These are phyloP conservation scores for Drosophila guanche DNA, from an alignment of 1,140 invertebrate species.

Conservation along the genomic window DNA sequence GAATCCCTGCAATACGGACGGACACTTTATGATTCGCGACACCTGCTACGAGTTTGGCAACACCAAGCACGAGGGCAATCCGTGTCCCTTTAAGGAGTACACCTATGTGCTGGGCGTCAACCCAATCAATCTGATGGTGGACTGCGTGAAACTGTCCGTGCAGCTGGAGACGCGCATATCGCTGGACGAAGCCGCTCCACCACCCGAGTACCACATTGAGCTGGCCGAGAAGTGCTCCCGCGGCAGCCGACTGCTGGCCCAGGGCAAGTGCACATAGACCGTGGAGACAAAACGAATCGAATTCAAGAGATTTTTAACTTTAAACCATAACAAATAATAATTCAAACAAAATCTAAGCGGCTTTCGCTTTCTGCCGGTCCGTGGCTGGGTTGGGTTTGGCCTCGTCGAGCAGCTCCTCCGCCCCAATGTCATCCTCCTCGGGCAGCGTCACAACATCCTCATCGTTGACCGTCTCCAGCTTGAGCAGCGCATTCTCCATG, in stretches of 20 bases:
- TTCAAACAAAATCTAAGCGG: conserved; percentile 1
- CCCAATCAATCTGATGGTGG: conserved; percentile 83
- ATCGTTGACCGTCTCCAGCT: conserved; percentile 70
- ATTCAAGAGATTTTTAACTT: conserved; percentile 10
- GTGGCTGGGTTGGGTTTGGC: conserved; percentile 6
- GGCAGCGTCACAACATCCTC: conserved; percentile 61
- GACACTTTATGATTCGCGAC: conserved; percentile 84
- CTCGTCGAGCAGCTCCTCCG: conserved; percentile 52
- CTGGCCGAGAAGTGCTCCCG: conserved; percentile 65
- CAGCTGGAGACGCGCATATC: conserved; percentile 68
- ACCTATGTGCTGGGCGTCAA: conserved; percentile 84
- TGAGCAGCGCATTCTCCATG: conserved; percentile 84
- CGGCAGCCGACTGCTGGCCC: conserved; percentile 53
- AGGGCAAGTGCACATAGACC: conserved; percentile 48
- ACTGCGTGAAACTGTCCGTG: conserved; percentile 83
- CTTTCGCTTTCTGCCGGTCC: conserved; percentile 33
- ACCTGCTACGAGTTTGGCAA: conserved; percentile 84
- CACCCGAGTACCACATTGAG: conserved; percentile 61
- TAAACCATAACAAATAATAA: conserved; percentile 1
- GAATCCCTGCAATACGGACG: conserved; percentile 86
- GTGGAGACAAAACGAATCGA: background rate
- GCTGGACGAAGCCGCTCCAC: conserved; percentile 12
- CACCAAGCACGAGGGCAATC: conserved; percentile 39
- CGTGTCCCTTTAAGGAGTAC: conserved; percentile 82
- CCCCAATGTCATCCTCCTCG: conserved; percentile 72